These are phyloP conservation scores for Catajapyx aquilonaris DNA, from an alignment of 1,140 invertebrate species.

Conservation along the genomic window DNA sequence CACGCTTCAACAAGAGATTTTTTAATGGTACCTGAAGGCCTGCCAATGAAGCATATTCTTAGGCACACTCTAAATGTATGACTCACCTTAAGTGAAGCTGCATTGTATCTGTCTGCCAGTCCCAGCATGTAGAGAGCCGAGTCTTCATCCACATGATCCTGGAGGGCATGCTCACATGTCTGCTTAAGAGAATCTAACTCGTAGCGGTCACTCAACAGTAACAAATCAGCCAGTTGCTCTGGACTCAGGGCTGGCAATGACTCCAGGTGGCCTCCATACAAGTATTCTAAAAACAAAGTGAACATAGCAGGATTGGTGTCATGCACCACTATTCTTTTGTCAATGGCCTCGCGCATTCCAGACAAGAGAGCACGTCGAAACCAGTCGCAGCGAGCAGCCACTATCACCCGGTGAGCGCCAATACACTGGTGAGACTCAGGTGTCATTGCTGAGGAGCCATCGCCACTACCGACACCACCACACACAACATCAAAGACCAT, in stretches of 20 bases:
- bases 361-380: slow-evolving; percentile 41
- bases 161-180: slow-evolving; percentile 34
- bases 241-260: slow-evolving; percentile 20
- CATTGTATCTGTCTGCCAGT: slow-evolving; percentile 41
- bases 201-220: slow-evolving; percentile 33
- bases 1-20: too few relatives aligned
- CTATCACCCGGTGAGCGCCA: slow-evolving; percentile 38
- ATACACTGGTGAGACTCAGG: slow-evolving; percentile 16
- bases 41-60: too few relatives aligned
- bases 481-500: slow-evolving; percentile 39
- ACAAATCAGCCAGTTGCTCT: slow-evolving; percentile 38
- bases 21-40: too few relatives aligned
- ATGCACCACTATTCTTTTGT: slow-evolving; percentile 39
- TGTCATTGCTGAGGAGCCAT: slow-evolving; percentile 6
- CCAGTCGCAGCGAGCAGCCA: slow-evolving; percentile 44
- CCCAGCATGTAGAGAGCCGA: slow-evolving; percentile 38
- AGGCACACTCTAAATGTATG: too few relatives aligned
- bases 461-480: slow-evolving; percentile 10
- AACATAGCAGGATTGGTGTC: slow-evolving; percentile 40
- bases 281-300: slow-evolving; percentile 33
- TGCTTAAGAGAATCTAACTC: slow-evolving; percentile 33
- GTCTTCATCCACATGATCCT: slow-evolving; percentile 34
- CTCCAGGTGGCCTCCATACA: slow-evolving; percentile 37
- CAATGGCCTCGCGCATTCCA: slow-evolving; percentile 47
- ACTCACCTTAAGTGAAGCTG: slow-evolving; percentile 30